These are phyloP conservation scores for Orthosia cruda DNA, from an alignment of 2,888 invertebrate genomes.

Conservation along the genomic window DNA sequence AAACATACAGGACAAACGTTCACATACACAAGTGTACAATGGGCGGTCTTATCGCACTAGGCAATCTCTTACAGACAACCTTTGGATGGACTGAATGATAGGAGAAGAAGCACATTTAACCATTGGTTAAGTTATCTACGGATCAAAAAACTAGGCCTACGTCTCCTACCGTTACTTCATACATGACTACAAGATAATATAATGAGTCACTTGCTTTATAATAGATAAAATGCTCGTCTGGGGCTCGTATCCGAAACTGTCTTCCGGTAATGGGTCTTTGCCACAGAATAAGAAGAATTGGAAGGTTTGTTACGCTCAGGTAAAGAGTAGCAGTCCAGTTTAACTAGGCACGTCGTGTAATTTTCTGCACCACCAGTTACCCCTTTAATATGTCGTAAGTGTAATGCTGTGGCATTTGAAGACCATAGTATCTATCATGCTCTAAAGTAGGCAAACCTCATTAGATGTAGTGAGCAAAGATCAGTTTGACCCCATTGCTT, in stretches of 20 bases:
- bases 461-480: too few species aligned
- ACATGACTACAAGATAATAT: not conserved
- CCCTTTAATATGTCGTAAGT: not conserved
- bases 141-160: too few species aligned
- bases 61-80: too few species aligned
- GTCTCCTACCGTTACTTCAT: not conserved
- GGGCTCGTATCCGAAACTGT: constrained; percentile 10
- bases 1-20: too few species aligned
- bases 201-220: not conserved
- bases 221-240: constrained; percentile 11
- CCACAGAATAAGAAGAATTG: constrained; percentile 26
- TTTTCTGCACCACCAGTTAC: not conserved
- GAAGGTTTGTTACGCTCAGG: not conserved
- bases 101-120: too few species aligned
- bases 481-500: too few species aligned
- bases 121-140: too few species aligned
- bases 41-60: too few species aligned
- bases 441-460: too few species aligned
- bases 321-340: not conserved
- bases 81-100: too few species aligned
- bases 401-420: not conserved
- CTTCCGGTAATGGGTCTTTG: constrained; percentile 2
- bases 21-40: too few species aligned
- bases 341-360: not conserved
- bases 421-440: not conserved